Conservation (phyloP, 2,888 invertebrate species). For the Cyclophora albipunctata region DNA sequence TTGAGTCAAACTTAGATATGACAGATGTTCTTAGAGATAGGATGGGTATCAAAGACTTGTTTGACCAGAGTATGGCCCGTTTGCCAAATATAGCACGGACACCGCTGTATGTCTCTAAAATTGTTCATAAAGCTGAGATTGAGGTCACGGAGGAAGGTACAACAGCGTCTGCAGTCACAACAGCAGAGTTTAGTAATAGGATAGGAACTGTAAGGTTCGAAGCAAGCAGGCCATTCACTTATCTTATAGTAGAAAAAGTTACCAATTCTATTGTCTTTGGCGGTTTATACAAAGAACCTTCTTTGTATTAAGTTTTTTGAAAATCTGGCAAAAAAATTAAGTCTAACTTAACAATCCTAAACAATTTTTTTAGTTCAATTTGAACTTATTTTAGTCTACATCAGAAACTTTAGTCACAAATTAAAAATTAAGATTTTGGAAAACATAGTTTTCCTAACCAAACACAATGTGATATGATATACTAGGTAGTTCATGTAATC, state of each 20-base stretch:
- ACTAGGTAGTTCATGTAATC: not conserved
- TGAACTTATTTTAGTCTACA: not conserved
- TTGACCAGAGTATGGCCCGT: constrained; percentile 52
- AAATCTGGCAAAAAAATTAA: not conserved
- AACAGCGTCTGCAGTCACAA: constrained; percentile 77
- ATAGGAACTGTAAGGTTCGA: constrained; percentile 75
- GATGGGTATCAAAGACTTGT: constrained; percentile 73
- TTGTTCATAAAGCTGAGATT: constrained; percentile 82
- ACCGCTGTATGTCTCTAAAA: constrained; percentile 71
- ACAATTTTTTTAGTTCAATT: no score
- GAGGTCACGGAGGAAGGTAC: constrained; percentile 86
- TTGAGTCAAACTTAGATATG: constrained; percentile 74
- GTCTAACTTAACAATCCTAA: no score
- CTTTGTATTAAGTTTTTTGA: constrained; percentile 34
- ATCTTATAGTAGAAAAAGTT: constrained; percentile 79
- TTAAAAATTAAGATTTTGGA: not conserved
- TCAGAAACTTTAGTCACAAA: not conserved
- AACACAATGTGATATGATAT: not conserved
- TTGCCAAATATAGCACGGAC: constrained; percentile 64
- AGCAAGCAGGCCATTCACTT: constrained; percentile 80
- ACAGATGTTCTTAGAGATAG: constrained; percentile 59
- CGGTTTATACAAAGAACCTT: constrained; percentile 53
- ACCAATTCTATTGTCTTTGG: constrained; percentile 65
- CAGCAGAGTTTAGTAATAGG: constrained; percentile 64
- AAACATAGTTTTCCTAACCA: not conserved